Conservation (phyloP, 2,888 invertebrate species). For the Drosophila planitibia region DNA sequence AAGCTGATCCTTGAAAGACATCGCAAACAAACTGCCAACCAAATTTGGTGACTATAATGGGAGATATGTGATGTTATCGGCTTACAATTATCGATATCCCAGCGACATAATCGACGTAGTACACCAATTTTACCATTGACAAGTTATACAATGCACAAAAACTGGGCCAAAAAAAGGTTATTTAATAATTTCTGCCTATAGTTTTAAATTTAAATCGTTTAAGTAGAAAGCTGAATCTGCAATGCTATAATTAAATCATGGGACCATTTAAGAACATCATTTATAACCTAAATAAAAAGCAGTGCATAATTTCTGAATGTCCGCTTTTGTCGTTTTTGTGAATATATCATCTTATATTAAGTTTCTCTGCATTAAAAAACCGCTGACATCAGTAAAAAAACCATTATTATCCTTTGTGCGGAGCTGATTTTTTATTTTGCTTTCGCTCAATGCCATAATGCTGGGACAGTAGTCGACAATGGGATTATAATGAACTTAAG, state of each 20-base stretch:
- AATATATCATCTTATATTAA: neutral
- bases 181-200: neutral
- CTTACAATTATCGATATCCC: neutral
- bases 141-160: neutral
- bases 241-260: neutral
- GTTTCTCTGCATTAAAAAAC: neutral
- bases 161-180: neutral
- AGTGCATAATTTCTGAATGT: neutral
- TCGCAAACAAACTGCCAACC: no score
- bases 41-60: neutral
- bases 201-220: neutral
- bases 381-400: neutral
- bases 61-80: neutral
- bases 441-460: neutral
- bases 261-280: neutral
- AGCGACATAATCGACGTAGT: fast-evolving
- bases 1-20: no score
- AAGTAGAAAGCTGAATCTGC: neutral
- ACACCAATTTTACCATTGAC: neutral
- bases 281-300: neutral
- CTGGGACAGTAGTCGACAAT: neutral
- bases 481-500: neutral
- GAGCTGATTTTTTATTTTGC: neutral
- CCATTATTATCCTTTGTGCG: neutral
- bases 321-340: no score